These are phyloP conservation scores for Poecilia latipinna DNA, from an alignment of 2,113 vertebrate genomes.

Conservation along the genomic window DNA sequence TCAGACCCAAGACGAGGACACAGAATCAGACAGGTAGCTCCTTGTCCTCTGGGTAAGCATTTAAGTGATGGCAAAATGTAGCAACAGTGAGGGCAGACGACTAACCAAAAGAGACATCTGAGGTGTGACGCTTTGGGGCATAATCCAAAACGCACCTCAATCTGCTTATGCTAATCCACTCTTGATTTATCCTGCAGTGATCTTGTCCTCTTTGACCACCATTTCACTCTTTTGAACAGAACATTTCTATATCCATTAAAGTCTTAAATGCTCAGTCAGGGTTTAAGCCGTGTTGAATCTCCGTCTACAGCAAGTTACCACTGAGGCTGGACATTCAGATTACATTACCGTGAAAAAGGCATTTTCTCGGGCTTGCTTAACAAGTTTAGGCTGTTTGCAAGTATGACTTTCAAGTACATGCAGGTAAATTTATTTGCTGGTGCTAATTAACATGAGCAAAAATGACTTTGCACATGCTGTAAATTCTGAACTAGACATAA, in stretches of 20 bases:
- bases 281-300: slow-evolving; percentile 17
- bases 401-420: neutral
- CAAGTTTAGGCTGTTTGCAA: neutral
- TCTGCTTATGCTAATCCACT: slow-evolving; percentile 38
- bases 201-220: slow-evolving; percentile 42
- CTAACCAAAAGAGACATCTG: slow-evolving; percentile 34
- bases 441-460: neutral
- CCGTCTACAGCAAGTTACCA: neutral
- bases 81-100: slow-evolving; percentile 31
- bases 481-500: too few relatives aligned
- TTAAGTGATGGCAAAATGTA: slow-evolving; percentile 23
- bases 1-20: slow-evolving; percentile 51
- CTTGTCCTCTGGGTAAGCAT: slow-evolving; percentile 45
- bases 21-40: slow-evolving; percentile 43
- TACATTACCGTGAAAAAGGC: neutral
- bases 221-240: slow-evolving; percentile 56
- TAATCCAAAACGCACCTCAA: slow-evolving; percentile 37
- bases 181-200: slow-evolving; percentile 50
- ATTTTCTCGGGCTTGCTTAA: neutral
- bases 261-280: slow-evolving; percentile 23
- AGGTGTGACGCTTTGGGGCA: slow-evolving; percentile 36
- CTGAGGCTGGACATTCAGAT: too few relatives aligned
- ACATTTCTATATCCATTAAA: slow-evolving; percentile 16
- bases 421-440: neutral
- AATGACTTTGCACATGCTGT: neutral